Percentiles rank a stretch among this genome's conserved stretches.
Conservation (phyloP, 2,888 invertebrate genomes). For the Drosophila greeni region DNA sequence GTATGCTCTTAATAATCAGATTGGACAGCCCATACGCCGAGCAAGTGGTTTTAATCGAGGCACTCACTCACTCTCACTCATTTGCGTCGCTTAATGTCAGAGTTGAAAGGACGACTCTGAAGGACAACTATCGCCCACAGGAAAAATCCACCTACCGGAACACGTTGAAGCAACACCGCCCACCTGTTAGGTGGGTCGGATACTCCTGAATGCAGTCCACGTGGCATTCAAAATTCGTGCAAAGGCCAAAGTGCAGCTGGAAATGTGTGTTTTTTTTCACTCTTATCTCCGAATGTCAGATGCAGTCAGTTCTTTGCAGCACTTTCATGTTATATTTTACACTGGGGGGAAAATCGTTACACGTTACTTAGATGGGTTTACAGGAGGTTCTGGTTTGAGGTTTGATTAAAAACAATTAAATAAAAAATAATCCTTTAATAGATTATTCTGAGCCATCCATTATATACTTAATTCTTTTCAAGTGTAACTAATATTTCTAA, state of each 20-base stretch:
- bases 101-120: conserved; percentile 18
- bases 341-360: neutral
- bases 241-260: conserved; percentile 27
- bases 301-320: conserved; percentile 2
- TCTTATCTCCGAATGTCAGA: conserved; percentile 25
- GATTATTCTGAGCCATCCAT: neutral
- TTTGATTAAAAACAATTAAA: too few species aligned
- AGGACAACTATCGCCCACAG: conserved; percentile 21
- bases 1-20: conserved; percentile 8
- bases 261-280: conserved; percentile 19
- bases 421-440: neutral
- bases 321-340: neutral
- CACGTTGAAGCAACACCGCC: neutral
- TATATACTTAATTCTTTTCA: neutral
- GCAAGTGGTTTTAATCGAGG: conserved; percentile 14
- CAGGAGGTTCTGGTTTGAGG: too few species aligned
- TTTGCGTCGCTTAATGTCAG: conserved; percentile 17
- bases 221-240: conserved; percentile 19
- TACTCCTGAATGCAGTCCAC: conserved; percentile 17
- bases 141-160: conserved; percentile 4
- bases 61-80: conserved; percentile 1
- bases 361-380: too few species aligned
- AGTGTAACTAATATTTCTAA: neutral
- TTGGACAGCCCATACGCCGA: neutral
- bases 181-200: conserved; percentile 15